Conservation (phyloP, 2,113 vertebrate species). For the Callorhinus ursinus region DNA sequence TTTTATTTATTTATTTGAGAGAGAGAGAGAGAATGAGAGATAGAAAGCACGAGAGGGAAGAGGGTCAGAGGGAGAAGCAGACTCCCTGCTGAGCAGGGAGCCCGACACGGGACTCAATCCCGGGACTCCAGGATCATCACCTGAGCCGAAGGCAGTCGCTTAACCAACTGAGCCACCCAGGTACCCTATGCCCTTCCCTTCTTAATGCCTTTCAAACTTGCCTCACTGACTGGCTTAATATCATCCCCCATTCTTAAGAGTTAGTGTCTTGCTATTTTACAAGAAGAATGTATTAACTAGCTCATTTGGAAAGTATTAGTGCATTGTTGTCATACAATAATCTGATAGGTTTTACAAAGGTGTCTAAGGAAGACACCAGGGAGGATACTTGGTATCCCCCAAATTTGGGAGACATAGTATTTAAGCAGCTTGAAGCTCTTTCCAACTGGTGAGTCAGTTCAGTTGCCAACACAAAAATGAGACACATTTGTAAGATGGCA, state of each 20-base stretch:
- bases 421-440: not conserved
- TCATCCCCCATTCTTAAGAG: not conserved
- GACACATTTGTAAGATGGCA: not conserved
- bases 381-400: not conserved
- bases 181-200: not conserved
- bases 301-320: not conserved
- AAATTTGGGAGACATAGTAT: not conserved
- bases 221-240: not conserved
- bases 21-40: too few species aligned
- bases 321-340: not conserved
- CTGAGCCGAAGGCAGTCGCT: too few species aligned
- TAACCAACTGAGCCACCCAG: too few species aligned
- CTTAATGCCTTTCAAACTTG: not conserved
- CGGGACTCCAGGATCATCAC: too few species aligned
- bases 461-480: not conserved
- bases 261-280: not conserved
- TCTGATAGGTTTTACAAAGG: not conserved
- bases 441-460: not conserved
- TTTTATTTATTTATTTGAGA: too few species aligned
- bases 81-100: too few species aligned
- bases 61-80: too few species aligned
- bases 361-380: not conserved
- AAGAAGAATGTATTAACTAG: not conserved
- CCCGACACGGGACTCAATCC: too few species aligned
- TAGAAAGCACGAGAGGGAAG: too few species aligned